Percentiles rank a stretch among this genome's conserved stretches.
Evolutionary conservation across 2,797 vertebrate species (phyloP).

Genomic region (Mormyrops boulengeri): DNA sequence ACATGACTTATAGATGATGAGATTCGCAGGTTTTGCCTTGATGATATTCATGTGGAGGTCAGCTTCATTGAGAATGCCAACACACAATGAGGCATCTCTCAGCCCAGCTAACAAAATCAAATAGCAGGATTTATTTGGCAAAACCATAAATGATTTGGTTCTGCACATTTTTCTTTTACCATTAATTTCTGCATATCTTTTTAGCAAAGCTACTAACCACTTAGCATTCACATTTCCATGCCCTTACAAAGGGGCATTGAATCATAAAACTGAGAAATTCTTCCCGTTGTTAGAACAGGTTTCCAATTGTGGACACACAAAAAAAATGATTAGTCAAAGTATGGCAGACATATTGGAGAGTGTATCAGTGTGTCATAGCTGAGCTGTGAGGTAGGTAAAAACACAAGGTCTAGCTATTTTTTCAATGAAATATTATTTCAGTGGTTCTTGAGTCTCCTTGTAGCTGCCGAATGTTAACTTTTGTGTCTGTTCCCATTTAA

Average conservation of each 20-base stretch:
- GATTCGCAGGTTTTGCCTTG: slow-evolving; percentile 56
- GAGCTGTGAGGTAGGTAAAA: background rate
- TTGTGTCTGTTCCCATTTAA: background rate
- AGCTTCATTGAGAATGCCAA: slow-evolving; percentile 47
- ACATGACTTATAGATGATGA: slow-evolving; percentile 56
- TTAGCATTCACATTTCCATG: background rate
- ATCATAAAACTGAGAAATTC: background rate
- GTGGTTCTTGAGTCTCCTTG: background rate
- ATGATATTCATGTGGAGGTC: slow-evolving; percentile 58
- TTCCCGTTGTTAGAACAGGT: background rate
- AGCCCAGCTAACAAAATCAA: background rate
- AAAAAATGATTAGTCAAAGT: background rate
- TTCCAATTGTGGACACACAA: background rate
- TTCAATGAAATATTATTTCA: background rate
- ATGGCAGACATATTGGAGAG: background rate
- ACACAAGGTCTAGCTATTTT: background rate
- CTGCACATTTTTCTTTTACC: background rate
- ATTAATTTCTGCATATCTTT: background rate
- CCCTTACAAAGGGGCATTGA: background rate
- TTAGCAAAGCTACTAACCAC: background rate
- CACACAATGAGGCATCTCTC: background rate
- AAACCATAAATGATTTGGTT: background rate
- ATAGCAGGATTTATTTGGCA: background rate
- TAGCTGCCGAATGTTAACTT: background rate
- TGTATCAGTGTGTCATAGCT: background rate